Percentiles rank a stretch among this genome's conserved stretches.
Evolutionary conservation across 2,888 invertebrate genomes (phyloP).

Genomic region (Yponomeuta evonymella): DNA sequence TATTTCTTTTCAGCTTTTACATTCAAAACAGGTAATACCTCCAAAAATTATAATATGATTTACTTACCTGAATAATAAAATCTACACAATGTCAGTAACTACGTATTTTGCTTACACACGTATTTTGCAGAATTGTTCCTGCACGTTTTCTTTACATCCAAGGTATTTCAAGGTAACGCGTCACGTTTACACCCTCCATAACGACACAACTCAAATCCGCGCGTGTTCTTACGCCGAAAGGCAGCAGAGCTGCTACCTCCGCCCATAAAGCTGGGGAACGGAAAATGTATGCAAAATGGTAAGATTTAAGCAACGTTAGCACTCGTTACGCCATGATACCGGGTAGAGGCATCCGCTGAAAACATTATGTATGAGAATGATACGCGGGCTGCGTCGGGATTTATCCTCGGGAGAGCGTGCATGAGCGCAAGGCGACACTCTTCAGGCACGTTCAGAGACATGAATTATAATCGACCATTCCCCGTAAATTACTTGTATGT

Average conservation of each 20-base stretch:
- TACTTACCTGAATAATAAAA: too few species aligned
- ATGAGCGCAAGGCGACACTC: background rate
- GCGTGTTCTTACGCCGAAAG: background rate
- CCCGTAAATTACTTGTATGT: too few species aligned
- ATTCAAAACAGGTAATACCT: too few species aligned
- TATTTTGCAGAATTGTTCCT: too few species aligned
- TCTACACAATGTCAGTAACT: too few species aligned
- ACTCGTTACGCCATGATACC: slow-evolving; percentile 2
- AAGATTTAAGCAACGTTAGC: slow-evolving; percentile 1
- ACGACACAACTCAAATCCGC: background rate
- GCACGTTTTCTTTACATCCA: background rate
- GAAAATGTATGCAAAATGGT: slow-evolving; percentile 10
- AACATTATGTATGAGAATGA: slow-evolving; percentile 9
- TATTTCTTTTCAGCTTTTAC: too few species aligned
- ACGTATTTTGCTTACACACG: too few species aligned
- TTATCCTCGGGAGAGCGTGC: background rate
- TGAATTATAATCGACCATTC: too few species aligned
- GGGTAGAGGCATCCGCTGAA: background rate
- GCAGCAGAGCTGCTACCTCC: background rate
- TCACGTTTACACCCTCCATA: slow-evolving; percentile 1
- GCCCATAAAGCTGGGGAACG: background rate
- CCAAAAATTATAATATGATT: too few species aligned
- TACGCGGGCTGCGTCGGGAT: slow-evolving; percentile 1
- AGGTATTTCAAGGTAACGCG: background rate
- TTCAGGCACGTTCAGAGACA: too few species aligned